Percentiles rank a stretch among this genome's conserved stretches.
phyloP scores from a whole-genome alignment of 2,113 vertebrate genomes.

The Sterna hirundo region DNA sequence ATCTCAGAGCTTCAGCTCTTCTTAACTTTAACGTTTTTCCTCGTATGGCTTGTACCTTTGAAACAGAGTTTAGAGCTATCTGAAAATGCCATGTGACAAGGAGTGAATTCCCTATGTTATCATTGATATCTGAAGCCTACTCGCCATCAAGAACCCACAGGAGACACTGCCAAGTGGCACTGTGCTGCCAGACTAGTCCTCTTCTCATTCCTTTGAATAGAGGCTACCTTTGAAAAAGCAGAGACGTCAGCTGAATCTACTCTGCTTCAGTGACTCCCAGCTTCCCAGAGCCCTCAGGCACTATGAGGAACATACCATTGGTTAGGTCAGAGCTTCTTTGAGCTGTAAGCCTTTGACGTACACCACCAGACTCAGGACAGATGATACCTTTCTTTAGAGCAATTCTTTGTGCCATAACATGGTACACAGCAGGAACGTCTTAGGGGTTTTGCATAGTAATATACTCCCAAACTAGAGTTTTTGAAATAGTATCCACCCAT shows the following conservation, averaged over 20 bases:
- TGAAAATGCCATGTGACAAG: not conserved
- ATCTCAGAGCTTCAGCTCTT: not conserved
- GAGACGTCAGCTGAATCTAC: not conserved
- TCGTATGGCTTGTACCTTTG: not conserved
- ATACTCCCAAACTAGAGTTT: not conserved
- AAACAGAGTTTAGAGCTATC: not conserved
- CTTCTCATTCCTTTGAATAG: not conserved
- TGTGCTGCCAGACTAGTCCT: accelerated
- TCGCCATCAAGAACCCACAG: not conserved
- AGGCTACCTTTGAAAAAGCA: not conserved
- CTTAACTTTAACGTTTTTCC: not conserved
- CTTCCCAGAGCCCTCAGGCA: not conserved
- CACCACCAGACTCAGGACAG: not conserved
- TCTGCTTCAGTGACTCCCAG: not conserved
- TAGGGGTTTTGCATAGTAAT: not conserved
- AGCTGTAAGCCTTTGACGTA: not conserved
- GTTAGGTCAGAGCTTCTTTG: not conserved
- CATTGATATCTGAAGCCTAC: not conserved
- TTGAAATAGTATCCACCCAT: not conserved
- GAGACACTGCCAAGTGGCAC: not conserved
- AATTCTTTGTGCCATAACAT: not conserved
- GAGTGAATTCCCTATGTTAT: not conserved
- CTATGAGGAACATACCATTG: not conserved
- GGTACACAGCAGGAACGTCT: not conserved
- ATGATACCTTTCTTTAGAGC: not conserved